Evolutionary conservation across 2,113 vertebrate genomes (phyloP), one percentile per base, ranked within the genome.

Genomic region (Muscicapa adusta): DNA sequence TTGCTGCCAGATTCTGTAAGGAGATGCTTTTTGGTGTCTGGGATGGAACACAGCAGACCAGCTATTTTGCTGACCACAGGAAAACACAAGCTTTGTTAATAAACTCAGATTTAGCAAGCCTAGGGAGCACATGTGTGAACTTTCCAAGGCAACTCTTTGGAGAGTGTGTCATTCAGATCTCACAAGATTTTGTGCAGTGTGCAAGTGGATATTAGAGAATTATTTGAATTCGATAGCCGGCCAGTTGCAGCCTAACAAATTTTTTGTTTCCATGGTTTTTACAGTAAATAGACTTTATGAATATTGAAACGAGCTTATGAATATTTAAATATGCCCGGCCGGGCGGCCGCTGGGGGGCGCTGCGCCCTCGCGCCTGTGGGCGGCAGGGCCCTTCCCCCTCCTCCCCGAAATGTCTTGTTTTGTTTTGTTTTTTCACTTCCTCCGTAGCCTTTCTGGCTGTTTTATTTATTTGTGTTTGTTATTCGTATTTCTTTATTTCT

Each of bases 251-350:
- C 38, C 34, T 60, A 48, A 20, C 1, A 2, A 33, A 8, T 31
- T 77, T 53, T 85, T 57, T 20, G 4, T 77, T 89, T 47, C 26
- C 6, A 0, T 23, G 18, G 7, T 33, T 72, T 71, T 67, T 47
- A 33, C 43, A 7, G 23, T 36, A 34, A 67, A 58, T 22, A 3
- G 14, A 0, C 10, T 23, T 73, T 3, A 31, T n/a, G 18, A 40
- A 5, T 63, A 48, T 76, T 89, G 18, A 73, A 66, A 81, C 29
- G 2, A 31, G 2, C 3, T 29, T 5, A 18, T 74, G 45, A 74
- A 47, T 74, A 61, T 61, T 67, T 18, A 57, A 48, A 14, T 18
- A 0, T 0, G 0, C 1, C 0, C 0, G 5, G 4, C 24, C 5
- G 5, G n/a, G 17, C 5, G 62, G 62, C 78, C 87, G 89, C 95